phyloP scores from a whole-genome alignment of 2,888 invertebrate species.

The Sericinus montela region DNA sequence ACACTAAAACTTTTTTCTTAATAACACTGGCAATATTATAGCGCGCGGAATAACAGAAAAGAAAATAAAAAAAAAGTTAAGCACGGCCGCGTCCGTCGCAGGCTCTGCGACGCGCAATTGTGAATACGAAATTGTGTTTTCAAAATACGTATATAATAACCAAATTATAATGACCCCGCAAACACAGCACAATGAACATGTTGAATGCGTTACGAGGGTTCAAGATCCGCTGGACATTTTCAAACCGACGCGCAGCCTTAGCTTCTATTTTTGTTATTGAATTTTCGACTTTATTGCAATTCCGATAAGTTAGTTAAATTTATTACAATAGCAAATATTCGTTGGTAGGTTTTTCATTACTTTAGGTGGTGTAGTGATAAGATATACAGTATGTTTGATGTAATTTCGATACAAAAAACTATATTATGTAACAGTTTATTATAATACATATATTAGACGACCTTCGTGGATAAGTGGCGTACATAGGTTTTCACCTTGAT shows the following conservation, averaged over 20 bases:
- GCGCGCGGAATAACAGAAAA: constrained; percentile 22
- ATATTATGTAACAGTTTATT: too few relatives aligned
- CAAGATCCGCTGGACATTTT: constrained; percentile 30
- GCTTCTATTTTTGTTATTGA: background rate
- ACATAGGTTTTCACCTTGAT: too few relatives aligned
- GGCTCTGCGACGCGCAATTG: constrained; percentile 46
- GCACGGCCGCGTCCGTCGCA: constrained; percentile 47
- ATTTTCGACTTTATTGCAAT: constrained; percentile 25
- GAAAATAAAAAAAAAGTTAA: constrained; percentile 35
- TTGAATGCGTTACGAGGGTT: constrained; percentile 32
- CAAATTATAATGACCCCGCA: constrained; percentile 37
- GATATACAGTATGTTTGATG: constrained; percentile 48
- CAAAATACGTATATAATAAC: constrained; percentile 47
- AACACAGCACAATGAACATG: constrained; percentile 18
- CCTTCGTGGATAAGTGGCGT: too few relatives aligned
- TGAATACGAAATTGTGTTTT: constrained; percentile 67
- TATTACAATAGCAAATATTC: constrained; percentile 23
- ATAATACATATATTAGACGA: too few relatives aligned
- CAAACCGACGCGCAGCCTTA: background rate
- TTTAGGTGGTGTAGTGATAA: constrained; percentile 66
- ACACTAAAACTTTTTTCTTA: constrained; percentile 13
- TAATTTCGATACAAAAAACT: background rate
- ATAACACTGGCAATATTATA: constrained; percentile 2
- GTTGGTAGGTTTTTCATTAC: constrained; percentile 53
- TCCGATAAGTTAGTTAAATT: constrained; percentile 12